Base-by-base conservation (phyloP, 2,888 invertebrate genomes). In the Drosophila anomelani region DNA sequence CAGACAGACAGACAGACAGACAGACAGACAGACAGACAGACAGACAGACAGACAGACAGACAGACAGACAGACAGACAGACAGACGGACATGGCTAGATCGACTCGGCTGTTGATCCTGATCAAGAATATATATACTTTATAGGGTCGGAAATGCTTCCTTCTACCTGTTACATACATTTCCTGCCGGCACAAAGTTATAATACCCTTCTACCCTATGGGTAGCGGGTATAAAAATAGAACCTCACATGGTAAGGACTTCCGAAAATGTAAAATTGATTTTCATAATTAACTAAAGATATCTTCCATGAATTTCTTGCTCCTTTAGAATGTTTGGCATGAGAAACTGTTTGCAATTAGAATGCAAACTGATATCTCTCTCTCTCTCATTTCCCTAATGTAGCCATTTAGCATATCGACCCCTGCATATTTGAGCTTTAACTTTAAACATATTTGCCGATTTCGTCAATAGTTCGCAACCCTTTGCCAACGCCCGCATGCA, bases 391-490 rank as follows among this genome's bases (percentile, higher is more conserved):
- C 23, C 8, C 15, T 23, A 51, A 51, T 36, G 15, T 23, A 15
- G 20, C 9, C 36, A 15, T 36, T 51, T 51, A 51, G 36, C 36
- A 36, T 38, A 38, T 38, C 53, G 53, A 54, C 38, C 53, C 53
- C 23, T 26, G 63, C 62, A 39, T 49, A 55, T 46, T 47, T 47
- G 23, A 23, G 56, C 57, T 57, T 53, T 57, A 69, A 69, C 49
- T 51, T 49, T 41, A 41, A 53, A 20, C 36, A 54, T 38, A 38
- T 54, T 54, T 54, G 53, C 7, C 38, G 53, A 39, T 38, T 29
- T 59, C 54, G 59, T 53, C 59, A 29, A 38, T 38, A 29, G 26
- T 29, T 59, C 13, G n/a, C 15, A n/a, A 12, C 44, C 38, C 29
- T 47, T 44, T 29, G 10, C 36, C 6, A 9, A 17, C 15, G 4